Conservation (phyloP, 2,113 vertebrate genomes). For the Larimichthys crocea region DNA sequence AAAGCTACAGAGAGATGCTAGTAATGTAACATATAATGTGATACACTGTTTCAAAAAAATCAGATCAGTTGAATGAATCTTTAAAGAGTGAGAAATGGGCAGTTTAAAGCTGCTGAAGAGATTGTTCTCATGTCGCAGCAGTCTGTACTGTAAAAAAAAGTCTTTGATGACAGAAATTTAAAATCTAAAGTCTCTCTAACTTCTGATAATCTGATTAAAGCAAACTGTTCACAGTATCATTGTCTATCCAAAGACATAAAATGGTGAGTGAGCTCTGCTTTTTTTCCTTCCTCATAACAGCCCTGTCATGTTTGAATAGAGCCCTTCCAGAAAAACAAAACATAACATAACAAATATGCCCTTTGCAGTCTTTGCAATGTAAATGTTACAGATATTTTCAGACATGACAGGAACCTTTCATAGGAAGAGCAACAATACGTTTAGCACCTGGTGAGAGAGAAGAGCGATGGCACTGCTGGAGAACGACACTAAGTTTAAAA, state of each 20-base stretch:
- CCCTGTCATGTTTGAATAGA: background rate
- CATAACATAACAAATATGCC: background rate
- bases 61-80: background rate
- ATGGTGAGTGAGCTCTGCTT: background rate
- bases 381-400: background rate
- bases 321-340: no score
- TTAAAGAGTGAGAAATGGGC: background rate
- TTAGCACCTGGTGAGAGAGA: background rate
- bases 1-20: background rate
- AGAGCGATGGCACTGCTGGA: background rate
- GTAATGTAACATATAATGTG: background rate
- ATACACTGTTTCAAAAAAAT: background rate
- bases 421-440: background rate
- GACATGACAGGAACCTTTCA: background rate
- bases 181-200: background rate
- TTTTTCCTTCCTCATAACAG: background rate
- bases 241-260: background rate
- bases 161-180: background rate
- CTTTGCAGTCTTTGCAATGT: background rate
- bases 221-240: background rate
- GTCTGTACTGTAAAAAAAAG: background rate
- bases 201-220: background rate
- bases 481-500: background rate
- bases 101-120: background rate
- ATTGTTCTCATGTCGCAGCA: background rate